Evolutionary conservation across 2,113 vertebrate species (phyloP).

Genomic region (Epinephelus lanceolatus): DNA sequence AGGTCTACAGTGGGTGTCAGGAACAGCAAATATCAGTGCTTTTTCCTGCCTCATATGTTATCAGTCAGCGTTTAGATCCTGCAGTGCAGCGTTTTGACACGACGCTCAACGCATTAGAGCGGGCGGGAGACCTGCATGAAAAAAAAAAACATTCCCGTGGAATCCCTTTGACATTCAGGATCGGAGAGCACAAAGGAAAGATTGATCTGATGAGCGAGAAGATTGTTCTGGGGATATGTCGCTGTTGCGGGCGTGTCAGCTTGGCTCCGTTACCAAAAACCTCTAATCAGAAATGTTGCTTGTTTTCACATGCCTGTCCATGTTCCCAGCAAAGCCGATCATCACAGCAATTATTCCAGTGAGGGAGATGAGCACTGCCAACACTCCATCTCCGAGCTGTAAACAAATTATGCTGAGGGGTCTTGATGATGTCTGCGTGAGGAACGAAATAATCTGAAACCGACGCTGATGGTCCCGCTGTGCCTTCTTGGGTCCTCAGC

Average conservation of each 20-base stretch:
- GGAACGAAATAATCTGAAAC: constrained; percentile 61
- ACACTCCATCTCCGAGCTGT: constrained; percentile 66
- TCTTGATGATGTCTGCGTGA: constrained; percentile 60
- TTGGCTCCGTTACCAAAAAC: constrained; percentile 43
- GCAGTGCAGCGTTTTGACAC: constrained; percentile 31
- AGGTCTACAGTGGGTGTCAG: not conserved
- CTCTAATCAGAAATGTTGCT: constrained; percentile 65
- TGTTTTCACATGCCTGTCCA: constrained; percentile 67
- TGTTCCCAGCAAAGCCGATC: constrained; percentile 71
- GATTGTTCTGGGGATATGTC: constrained; percentile 19
- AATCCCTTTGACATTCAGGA: constrained; percentile 50
- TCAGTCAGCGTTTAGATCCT: constrained; percentile 13
- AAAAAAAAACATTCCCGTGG: not conserved
- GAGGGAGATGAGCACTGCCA: constrained; percentile 66
- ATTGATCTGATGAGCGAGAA: constrained; percentile 51
- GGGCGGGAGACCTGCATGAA: not conserved
- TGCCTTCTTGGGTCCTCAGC: constrained; percentile 32
- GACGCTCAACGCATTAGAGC: constrained; percentile 17
- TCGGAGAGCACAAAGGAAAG: constrained; percentile 27
- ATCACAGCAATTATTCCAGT: constrained; percentile 78
- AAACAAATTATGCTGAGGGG: constrained; percentile 77
- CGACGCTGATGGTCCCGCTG: constrained; percentile 57
- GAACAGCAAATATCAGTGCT: not conserved
- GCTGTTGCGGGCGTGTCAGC: constrained; percentile 4
- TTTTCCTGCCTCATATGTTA: not conserved